phyloP scores from a whole-genome alignment of 1,140 invertebrate species.

The Agrilus planipennis region DNA sequence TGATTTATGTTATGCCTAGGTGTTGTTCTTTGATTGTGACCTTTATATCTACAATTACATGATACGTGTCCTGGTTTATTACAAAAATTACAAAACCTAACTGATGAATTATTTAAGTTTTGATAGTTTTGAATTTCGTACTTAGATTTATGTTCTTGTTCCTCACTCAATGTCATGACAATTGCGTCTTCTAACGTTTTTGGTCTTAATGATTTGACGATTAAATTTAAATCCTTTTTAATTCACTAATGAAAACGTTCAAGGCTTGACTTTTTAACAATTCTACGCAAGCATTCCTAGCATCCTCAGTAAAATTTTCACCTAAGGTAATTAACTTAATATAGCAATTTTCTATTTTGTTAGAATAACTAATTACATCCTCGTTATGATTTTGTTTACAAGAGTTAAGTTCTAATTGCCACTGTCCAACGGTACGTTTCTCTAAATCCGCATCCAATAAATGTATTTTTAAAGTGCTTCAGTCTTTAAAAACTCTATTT shows the following conservation, averaged over 20 bases:
- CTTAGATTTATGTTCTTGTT: too few species aligned
- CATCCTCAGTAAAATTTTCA: slow-evolving; percentile 12
- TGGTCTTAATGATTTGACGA: too few species aligned
- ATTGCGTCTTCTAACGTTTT: too few species aligned
- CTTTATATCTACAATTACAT: slow-evolving; percentile 8
- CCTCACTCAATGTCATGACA: too few species aligned
- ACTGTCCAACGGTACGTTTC: too few species aligned
- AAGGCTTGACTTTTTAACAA: too few species aligned
- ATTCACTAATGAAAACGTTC: slow-evolving; percentile 18
- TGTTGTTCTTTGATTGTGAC: neutral
- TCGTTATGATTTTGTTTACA: too few species aligned
- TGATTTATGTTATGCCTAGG: neutral
- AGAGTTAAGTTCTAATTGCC: too few species aligned
- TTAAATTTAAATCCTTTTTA: slow-evolving; percentile 12
- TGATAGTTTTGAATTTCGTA: slow-evolving; percentile 15
- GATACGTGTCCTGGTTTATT: slow-evolving; percentile 14
- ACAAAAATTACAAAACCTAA: slow-evolving; percentile 14
- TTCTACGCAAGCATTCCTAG: slow-evolving; percentile 15
- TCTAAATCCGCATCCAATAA: slow-evolving; percentile 17
- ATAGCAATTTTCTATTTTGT: too few species aligned
- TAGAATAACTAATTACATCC: too few species aligned
- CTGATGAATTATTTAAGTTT: slow-evolving; percentile 6
- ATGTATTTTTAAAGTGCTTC: slow-evolving; percentile 15
- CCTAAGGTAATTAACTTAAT: slow-evolving; percentile 18
- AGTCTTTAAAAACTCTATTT: slow-evolving; percentile 15